These are phyloP conservation scores for Hydra vulgaris DNA, from an alignment of 30 jellyfish, hydroid and myxozoan species.

Conservation along the genomic window DNA sequence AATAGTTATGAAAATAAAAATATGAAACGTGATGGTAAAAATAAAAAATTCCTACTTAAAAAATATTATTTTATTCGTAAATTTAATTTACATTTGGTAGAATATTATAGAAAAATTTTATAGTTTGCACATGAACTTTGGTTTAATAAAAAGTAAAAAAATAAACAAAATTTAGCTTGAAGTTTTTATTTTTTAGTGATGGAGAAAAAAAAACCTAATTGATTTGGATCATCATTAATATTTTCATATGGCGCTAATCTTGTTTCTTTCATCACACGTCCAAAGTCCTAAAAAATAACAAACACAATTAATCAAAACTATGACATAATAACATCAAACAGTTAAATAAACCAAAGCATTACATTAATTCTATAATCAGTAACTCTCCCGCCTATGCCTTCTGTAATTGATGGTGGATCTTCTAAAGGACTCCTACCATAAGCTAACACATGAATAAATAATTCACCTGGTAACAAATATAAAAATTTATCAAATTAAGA, in stretches of 20 bases:
- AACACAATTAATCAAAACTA: background rate
- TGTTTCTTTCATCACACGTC: constrained; percentile 82
- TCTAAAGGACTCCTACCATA: constrained; percentile 87
- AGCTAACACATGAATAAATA: constrained; percentile 66
- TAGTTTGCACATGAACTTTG: too few relatives aligned
- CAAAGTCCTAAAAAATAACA: constrained; percentile 57
- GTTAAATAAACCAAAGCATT: background rate
- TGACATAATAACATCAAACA: background rate
- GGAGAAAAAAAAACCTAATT: too few relatives aligned
- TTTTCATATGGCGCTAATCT: constrained; percentile 69
- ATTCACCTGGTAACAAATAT: constrained; percentile 73
- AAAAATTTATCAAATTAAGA: background rate
- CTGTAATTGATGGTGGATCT: constrained; percentile 96
- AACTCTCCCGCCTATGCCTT: constrained; percentile 95
- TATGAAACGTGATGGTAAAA: too few relatives aligned
- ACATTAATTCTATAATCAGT: constrained; percentile 85
- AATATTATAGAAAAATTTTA: too few relatives aligned
- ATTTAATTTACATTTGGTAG: too few relatives aligned
- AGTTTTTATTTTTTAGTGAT: too few relatives aligned
- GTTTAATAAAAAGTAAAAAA: background rate
- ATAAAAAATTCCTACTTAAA: too few relatives aligned
- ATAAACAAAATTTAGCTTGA: background rate
- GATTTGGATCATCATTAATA: constrained; percentile 29
- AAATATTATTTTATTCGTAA: too few relatives aligned
- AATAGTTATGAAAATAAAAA: too few relatives aligned